phyloP scores from a whole-genome alignment of 2,888 invertebrate species.

The Thera obeliscata region DNA sequence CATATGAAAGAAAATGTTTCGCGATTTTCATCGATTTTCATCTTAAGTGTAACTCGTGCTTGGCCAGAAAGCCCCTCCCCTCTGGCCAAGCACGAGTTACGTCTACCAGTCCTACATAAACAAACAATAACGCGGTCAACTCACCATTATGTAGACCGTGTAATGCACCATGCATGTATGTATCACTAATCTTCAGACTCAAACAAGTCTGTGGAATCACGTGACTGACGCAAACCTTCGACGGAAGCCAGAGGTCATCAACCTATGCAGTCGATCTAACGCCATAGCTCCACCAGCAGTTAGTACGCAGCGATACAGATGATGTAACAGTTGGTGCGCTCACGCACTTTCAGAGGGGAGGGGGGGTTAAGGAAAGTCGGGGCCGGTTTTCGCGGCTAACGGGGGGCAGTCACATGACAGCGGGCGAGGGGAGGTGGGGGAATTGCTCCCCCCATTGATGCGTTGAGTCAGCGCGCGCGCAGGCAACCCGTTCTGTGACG shows the following conservation, averaged over 20 bases:
- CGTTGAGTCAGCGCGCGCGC: conserved; percentile 44
- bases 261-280: conserved; percentile 28
- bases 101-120: neutral
- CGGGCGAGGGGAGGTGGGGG: conserved; percentile 34
- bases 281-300: conserved; percentile 36
- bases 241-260: conserved; percentile 26
- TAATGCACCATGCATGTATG: neutral
- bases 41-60: neutral
- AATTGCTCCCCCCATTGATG: conserved; percentile 47
- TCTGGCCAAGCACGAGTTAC: too few species aligned
- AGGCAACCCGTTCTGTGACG: conserved; percentile 29
- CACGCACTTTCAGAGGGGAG: conserved; percentile 36
- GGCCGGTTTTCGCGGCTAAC: conserved; percentile 41
- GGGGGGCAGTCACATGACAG: conserved; percentile 55
- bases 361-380: conserved; percentile 45
- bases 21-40: too few species aligned
- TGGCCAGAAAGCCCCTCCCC: too few species aligned
- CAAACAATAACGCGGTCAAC: neutral
- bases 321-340: conserved; percentile 5
- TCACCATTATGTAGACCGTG: neutral
- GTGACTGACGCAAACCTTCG: conserved; percentile 30
- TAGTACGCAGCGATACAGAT: conserved; percentile 10
- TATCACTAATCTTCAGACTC: conserved; percentile 3
- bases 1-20: too few species aligned
- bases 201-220: conserved; percentile 23